Evolutionary conservation across 2,888 invertebrate species (phyloP).

Genomic region (Caenorhabditis auriculariae): DNA sequence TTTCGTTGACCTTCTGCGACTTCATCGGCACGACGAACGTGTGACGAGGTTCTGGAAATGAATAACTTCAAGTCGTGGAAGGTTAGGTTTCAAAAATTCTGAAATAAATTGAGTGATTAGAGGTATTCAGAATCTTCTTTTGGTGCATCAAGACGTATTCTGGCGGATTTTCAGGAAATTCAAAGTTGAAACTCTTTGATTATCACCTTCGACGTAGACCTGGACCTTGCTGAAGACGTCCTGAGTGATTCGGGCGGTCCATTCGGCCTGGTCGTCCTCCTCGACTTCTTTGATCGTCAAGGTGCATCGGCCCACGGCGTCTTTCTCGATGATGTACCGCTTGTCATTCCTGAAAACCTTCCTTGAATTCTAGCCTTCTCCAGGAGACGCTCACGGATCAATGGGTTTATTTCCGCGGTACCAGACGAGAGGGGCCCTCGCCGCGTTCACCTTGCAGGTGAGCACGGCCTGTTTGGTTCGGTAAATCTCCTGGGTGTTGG

Average conservation of each 20-base stretch:
- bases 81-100: too few species aligned
- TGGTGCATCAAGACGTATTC: too few species aligned
- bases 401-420: slow-evolving; percentile 80
- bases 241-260: slow-evolving; percentile 84
- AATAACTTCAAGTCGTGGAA: not conserved
- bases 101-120: too few species aligned
- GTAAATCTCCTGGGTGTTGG: slow-evolving; percentile 85
- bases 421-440: slow-evolving; percentile 92
- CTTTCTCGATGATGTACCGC: slow-evolving; percentile 82
- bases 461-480: slow-evolving; percentile 81
- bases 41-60: slow-evolving; percentile 75
- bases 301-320: slow-evolving; percentile 85
- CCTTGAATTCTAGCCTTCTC: not conserved
- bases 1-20: slow-evolving; percentile 88
- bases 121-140: too few species aligned
- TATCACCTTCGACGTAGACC: slow-evolving; percentile 77
- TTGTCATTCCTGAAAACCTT: slow-evolving; percentile 44
- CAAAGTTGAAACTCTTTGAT: too few species aligned
- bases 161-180: not conserved
- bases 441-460: slow-evolving; percentile 90
- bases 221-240: slow-evolving; percentile 82
- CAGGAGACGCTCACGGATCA: slow-evolving; percentile 64
- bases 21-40: slow-evolving; percentile 80
- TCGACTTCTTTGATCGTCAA: slow-evolving; percentile 81
- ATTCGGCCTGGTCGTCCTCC: slow-evolving; percentile 84